These are phyloP conservation scores for Leucania comma DNA, from an alignment of 2,888 invertebrate species.

Conservation along the genomic window DNA sequence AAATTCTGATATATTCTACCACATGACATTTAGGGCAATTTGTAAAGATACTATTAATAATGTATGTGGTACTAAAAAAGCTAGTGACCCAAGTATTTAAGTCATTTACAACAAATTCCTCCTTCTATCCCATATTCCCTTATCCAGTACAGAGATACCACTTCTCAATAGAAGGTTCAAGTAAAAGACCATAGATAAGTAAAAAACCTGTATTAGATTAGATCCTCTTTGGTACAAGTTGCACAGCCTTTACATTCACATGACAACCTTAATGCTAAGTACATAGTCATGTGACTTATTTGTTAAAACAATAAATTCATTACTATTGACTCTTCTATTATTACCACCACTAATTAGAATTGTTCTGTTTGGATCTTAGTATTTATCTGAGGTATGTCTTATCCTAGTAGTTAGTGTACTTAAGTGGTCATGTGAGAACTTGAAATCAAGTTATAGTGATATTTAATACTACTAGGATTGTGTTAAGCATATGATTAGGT, in stretches of 20 bases:
- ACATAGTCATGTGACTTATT: constrained; percentile 53
- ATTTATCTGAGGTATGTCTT: constrained; percentile 9
- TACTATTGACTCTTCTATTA: constrained; percentile 30
- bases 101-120: background rate
- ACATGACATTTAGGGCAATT: background rate
- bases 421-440: constrained; percentile 41
- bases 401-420: constrained; percentile 1
- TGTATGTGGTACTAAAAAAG: background rate
- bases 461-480: constrained; percentile 13
- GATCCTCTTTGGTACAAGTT: constrained; percentile 18
- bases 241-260: constrained; percentile 24
- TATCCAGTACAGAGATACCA: background rate
- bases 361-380: constrained; percentile 26
- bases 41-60: background rate
- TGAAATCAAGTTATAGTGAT: constrained; percentile 23
- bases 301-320: constrained; percentile 1
- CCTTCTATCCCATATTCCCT: background rate
- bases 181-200: background rate
- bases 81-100: background rate
- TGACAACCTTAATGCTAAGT: constrained; percentile 50
- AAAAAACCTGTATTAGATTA: background rate
- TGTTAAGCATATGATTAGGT: background rate
- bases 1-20: background rate
- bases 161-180: background rate
- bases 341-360: constrained; percentile 34